Base-by-base conservation (phyloP, 2,797 vertebrate species). In the Xerus rutilus region DNA sequence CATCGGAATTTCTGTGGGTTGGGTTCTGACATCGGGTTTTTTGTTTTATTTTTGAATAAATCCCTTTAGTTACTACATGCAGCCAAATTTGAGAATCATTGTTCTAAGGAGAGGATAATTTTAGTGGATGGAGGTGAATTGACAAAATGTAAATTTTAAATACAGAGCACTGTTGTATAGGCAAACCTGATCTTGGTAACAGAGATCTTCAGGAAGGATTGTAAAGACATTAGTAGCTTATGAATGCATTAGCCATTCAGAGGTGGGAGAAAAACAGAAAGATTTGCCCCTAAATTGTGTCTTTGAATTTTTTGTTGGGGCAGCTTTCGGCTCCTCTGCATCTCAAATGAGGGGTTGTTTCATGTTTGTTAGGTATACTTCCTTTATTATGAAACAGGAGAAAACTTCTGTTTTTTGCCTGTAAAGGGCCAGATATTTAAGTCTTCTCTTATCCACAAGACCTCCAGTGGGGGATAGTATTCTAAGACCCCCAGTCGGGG, bases 131-230 rank as follows among this genome's bases (percentile, higher is more conserved):
- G 79, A 86, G 17, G 52, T 47, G 8, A 74, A 74, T 28, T 67
- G 23, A 17, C 28, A 94, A 87, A 47, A 92, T 89, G 39, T 62
- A 70, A 70, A 54, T 96, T 93, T 92, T 47, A 94, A 96, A 77
- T 54, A 52, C 2, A 7, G 23, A 52, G 32, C 15, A 62, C 15
- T 83, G 12, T 54, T 91, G 39, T 57, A 52, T 59, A 20, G 12
- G 77, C 9, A 52, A 92, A 39, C 32, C 39, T 91, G 49, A 93
- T 54, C 25, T 28, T 73, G 43, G 23, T 81, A 45, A 47, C 39
- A 32, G 77, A 69, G 73, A 35, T 85, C 43, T 21, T 57, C 32
- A 23, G 74, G 64, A 18, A 70, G 25, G 30, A 78, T 79, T 83
- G 32, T 35, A 39, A 81, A 47, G 28, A 30, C 23, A 43, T 32